Evolutionary conservation across 2,113 vertebrate genomes (phyloP).

Genomic region (Crotalus helleri): DNA sequence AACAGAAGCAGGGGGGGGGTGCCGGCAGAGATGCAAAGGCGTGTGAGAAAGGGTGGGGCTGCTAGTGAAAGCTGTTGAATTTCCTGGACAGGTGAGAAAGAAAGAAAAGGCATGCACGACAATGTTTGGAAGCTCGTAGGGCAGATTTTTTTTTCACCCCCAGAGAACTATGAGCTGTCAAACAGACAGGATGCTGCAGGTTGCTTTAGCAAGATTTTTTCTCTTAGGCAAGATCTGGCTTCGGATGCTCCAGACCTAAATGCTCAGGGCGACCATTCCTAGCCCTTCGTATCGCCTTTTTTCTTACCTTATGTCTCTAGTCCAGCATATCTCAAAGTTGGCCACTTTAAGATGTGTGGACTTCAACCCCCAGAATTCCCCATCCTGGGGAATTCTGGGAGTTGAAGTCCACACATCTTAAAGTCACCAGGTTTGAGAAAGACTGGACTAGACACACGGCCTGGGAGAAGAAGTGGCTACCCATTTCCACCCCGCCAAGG

Average conservation of each 20-base stretch:
- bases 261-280: no score
- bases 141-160: neutral
- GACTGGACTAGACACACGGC: neutral
- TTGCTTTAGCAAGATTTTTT: neutral
- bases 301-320: neutral
- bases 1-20: neutral
- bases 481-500: neutral
- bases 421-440: neutral
- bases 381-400: neutral
- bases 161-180: neutral
- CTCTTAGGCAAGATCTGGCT: neutral
- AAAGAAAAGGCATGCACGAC: neutral
- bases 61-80: constrained; percentile 5
- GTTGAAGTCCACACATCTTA: neutral
- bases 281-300: neutral
- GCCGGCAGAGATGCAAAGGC: neutral
- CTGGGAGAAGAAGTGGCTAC: neutral
- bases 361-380: neutral
- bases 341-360: neutral
- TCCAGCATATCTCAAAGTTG: neutral
- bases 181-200: neutral
- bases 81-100: constrained; percentile 1
- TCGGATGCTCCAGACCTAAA: no score
- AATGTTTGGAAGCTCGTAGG: neutral
- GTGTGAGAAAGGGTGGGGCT: neutral